Evolutionary conservation across 2,113 vertebrate species (phyloP).

Genomic region (Acanthochromis polyacanthus): DNA sequence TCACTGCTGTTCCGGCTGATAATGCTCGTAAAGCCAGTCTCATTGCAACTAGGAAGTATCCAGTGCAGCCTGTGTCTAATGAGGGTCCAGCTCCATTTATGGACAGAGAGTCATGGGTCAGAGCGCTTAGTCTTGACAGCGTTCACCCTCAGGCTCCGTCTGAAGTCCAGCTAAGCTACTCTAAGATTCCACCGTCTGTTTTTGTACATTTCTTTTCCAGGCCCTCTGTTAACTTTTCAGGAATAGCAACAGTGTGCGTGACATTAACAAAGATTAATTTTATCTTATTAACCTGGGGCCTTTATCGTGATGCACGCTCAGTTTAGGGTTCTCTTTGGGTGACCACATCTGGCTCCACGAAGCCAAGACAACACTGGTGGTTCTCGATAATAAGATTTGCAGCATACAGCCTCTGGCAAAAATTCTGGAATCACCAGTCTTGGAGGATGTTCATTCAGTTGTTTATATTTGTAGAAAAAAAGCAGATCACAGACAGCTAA

Average conservation of each 20-base stretch:
- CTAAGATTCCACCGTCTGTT: conserved; percentile 2
- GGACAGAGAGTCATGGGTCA: conserved; percentile 60
- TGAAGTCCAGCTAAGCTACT: conserved; percentile 25
- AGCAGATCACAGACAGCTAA: too few species aligned
- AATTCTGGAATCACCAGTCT: too few species aligned
- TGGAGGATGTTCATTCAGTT: too few species aligned
- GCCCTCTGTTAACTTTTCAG: conserved; percentile 26
- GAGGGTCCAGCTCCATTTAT: conserved; percentile 56
- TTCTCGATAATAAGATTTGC: neutral
- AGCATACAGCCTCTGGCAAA: too few species aligned
- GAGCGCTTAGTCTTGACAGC: conserved; percentile 31
- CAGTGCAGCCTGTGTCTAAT: conserved; percentile 12
- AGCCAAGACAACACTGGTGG: too few species aligned
- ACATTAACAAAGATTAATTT: neutral
- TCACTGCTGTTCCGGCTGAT: neutral
- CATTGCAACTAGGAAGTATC: neutral
- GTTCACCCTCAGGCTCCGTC: conserved; percentile 49
- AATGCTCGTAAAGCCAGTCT: neutral
- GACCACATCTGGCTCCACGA: neutral
- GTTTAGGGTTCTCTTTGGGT: neutral
- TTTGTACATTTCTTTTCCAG: conserved; percentile 13
- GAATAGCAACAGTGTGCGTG: neutral
- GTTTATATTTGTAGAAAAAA: too few species aligned
- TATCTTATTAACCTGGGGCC: neutral
- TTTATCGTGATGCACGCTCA: neutral